These are phyloP conservation scores for Acanthococcus lagerstroemiae DNA, from an alignment of 2,888 invertebrate species.

Conservation along the genomic window DNA sequence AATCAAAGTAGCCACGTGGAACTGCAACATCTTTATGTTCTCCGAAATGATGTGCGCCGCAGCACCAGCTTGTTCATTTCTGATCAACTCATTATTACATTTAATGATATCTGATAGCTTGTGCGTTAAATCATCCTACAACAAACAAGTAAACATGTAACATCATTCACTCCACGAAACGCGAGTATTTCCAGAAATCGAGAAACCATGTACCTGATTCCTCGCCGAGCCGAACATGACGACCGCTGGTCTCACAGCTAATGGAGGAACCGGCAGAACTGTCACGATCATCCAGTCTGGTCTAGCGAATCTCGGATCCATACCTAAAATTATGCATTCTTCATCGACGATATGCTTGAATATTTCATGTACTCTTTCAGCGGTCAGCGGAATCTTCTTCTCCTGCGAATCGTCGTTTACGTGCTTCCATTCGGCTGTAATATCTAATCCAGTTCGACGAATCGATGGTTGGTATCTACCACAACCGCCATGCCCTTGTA, in stretches of 20 bases:
- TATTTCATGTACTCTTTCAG: constrained; percentile 95
- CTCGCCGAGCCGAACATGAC: constrained; percentile 99
- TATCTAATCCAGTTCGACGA: constrained; percentile 76
- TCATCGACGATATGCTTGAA: constrained; percentile 59
- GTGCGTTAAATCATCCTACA: constrained; percentile 94
- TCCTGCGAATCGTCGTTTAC: constrained; percentile 97
- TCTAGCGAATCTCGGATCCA: constrained; percentile 94
- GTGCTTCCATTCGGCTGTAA: constrained; percentile 97
- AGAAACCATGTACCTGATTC: constrained; percentile 58
- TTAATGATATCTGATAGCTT: constrained; percentile 98
- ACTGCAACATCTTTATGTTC: constrained; percentile 95
- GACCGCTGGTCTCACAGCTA: constrained; percentile 93
- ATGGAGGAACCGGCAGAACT: constrained; percentile 91
- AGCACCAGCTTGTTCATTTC: constrained; percentile 93
- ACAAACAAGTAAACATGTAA: constrained; percentile 16
- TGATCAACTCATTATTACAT: constrained; percentile 86
- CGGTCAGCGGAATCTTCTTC: constrained; percentile 83
- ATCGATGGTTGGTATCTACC: constrained; percentile 96
- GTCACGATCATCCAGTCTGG: constrained; percentile 99
- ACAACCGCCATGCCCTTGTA: constrained; percentile 85
- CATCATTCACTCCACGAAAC: too few species aligned
- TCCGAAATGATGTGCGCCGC: constrained; percentile 95
- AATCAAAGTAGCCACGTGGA: constrained; percentile 93
- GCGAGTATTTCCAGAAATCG: too few species aligned
- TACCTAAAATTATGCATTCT: constrained; percentile 82